Conservation (phyloP, 2,888 invertebrate species). For the Thymelicus lineola region DNA sequence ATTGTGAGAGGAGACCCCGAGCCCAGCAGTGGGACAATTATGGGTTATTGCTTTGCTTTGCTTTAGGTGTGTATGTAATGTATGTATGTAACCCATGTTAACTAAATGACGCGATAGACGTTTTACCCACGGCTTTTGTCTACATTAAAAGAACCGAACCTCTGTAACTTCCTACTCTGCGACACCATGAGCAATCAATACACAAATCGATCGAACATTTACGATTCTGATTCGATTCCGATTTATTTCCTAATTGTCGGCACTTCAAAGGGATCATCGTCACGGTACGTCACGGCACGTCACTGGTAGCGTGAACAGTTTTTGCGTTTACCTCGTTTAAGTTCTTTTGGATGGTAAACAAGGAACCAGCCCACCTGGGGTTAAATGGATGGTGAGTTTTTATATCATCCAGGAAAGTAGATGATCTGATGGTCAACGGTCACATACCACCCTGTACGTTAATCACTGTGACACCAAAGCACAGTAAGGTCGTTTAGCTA, state of each 20-base stretch:
- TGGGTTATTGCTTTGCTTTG: too few relatives aligned
- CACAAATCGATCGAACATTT: conserved; percentile 70
- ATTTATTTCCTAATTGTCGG: conserved; percentile 67
- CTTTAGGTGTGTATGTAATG: too few relatives aligned
- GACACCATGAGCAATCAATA: conserved; percentile 52
- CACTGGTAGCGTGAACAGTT: conserved; percentile 32
- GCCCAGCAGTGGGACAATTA: too few relatives aligned
- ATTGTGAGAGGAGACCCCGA: too few relatives aligned
- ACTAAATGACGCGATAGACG: too few relatives aligned
- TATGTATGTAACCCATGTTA: too few relatives aligned
- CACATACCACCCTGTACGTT: too few relatives aligned
- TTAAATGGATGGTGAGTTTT: neutral
- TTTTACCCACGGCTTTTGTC: neutral
- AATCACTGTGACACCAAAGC: too few relatives aligned
- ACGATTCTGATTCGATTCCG: conserved; percentile 71
- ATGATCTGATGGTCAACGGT: too few relatives aligned
- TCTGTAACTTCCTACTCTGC: neutral
- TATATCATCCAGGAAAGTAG: too few relatives aligned
- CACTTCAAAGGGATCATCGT: conserved; percentile 60
- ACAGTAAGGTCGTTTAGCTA: too few relatives aligned
- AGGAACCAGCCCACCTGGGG: neutral
- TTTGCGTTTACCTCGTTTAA: conserved; percentile 20
- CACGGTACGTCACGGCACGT: conserved; percentile 64
- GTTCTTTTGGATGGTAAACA: conserved; percentile 9
- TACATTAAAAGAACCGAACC: neutral